phyloP scores from a whole-genome alignment of 1,140 invertebrate genomes.

The Bombus superbus region DNA sequence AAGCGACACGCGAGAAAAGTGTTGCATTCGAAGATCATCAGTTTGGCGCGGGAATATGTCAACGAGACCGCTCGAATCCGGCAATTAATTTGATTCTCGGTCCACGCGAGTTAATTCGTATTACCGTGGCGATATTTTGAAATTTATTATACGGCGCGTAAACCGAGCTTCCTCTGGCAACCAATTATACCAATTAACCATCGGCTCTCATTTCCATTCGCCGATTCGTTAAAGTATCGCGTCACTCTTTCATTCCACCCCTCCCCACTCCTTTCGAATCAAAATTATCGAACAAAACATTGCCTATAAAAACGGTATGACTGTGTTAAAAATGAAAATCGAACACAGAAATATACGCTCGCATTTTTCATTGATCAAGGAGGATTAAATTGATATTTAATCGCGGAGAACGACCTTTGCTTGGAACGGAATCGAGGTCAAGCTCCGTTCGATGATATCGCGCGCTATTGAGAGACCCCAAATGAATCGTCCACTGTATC shows the following conservation, averaged over 20 bases:
- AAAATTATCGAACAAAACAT: not conserved
- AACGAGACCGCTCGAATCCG: not conserved
- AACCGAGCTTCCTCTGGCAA: not conserved
- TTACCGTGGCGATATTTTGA: not conserved
- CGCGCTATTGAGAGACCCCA: not conserved
- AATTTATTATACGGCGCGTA: not conserved
- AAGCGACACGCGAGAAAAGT: not conserved
- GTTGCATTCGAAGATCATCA: not conserved
- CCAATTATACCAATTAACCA: slow-evolving; percentile 2
- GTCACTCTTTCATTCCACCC: not conserved
- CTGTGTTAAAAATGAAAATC: not conserved
- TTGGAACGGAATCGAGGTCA: not conserved
- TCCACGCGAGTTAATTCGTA: not conserved
- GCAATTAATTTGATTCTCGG: not conserved
- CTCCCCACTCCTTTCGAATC: not conserved
- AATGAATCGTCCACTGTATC: slow-evolving; percentile 16
- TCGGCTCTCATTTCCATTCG: not conserved
- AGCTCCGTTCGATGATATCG: not conserved
- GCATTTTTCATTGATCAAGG: not conserved
- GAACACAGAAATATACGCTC: not conserved
- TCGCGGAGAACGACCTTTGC: not conserved
- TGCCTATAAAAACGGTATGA: not conserved
- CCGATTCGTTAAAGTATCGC: not conserved
- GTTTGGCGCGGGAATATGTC: not conserved
- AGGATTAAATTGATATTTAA: slow-evolving; percentile 14